Base-by-base conservation (phyloP, 2,113 vertebrate species). In the Spizaetus ornatus region DNA sequence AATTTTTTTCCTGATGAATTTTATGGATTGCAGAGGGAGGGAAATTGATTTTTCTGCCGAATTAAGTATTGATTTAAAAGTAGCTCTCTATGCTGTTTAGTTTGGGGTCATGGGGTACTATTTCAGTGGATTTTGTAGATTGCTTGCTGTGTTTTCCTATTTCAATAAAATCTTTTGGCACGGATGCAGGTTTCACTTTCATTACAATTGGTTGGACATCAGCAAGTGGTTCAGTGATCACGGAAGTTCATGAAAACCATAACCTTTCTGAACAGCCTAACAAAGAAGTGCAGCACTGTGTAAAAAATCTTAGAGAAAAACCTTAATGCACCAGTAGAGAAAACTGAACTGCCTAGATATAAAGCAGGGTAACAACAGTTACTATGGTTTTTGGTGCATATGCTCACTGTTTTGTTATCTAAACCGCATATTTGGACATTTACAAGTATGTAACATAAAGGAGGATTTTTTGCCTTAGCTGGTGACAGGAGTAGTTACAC, bases 31-130 rank as follows among this genome's bases (percentile, higher is more conserved):
- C 63, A 71, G 86, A 86, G 45, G 63, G 50, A 94, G 25, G 32
- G 67, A 93, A 85, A 97, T 97, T 88, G 97, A 97, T 96, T 97
- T 96, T 97, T 97, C 88, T 97, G 90, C 92, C 82, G 34, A 95
- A 95, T 95, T 86, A 97, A 92, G 63, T 95, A 97, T 97, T 94
- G 97, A 97, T 97, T 96, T 78, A 18, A 93, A 95, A 90, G 76
- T 78, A 93, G 86, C 76, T 94, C 92, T 88, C 76, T 70, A 48
- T 92, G 66, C 95, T 88, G 36, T 88, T 72, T 83, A 52, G 67
- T 95, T 59, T 90, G 72, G 88, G 95, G 85, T 97, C 93, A 81
- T 36, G 43, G 74, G 70, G 43, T 94, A 72, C 61, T 67, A 45
- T 90, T 96, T 92, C 97, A 90, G 82, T 95, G 76, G 95, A 86